Percentiles rank a stretch among this genome's conserved stretches.
Conservation (phyloP, 2,113 vertebrate species). For the Mustelus asterias region DNA sequence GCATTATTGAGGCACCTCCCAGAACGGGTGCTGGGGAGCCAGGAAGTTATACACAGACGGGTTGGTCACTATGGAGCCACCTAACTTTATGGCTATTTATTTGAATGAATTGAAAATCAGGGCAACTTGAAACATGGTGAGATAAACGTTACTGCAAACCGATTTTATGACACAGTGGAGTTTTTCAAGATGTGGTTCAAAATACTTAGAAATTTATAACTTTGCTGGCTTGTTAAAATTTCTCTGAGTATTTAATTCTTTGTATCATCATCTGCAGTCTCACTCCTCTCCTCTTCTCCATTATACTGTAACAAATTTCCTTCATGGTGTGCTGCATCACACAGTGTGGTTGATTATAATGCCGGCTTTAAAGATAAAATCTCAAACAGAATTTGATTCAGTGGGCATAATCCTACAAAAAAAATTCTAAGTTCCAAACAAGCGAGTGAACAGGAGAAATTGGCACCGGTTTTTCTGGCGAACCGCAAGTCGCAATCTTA, state of each 20-base stretch:
- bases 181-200: background rate
- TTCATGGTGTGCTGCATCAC: background rate
- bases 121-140: background rate
- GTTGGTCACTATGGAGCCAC: no score
- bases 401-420: no score
- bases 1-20: no score
- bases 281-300: background rate
- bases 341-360: background rate
- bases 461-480: no score
- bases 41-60: no score
- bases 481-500: no score
- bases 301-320: background rate
- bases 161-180: background rate
- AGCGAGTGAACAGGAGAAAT: no score
- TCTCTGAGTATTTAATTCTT: background rate
- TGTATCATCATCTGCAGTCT: no score
- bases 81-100: no score
- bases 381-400: background rate
- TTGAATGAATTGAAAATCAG: no score
- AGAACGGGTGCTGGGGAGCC: no score
- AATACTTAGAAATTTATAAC: background rate
- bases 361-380: background rate
- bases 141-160: background rate
- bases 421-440: no score
- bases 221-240: background rate